Conservation (phyloP, 2,888 invertebrate genomes). For the Aricia artaxerxes region DNA sequence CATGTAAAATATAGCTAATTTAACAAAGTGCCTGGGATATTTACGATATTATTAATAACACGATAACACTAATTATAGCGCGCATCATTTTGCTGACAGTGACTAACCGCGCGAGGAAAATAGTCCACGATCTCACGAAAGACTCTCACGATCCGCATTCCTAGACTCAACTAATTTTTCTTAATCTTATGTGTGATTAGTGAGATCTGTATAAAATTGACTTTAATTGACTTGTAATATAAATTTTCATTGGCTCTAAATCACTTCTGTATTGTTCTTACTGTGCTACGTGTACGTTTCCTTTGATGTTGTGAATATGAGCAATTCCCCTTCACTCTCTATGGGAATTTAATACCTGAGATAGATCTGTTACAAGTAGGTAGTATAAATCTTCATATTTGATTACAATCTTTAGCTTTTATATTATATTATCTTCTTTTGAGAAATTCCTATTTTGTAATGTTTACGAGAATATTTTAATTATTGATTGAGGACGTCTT, state of each 20-base stretch:
- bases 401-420: neutral
- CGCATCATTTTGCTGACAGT: conserved; percentile 60
- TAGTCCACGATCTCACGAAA: conserved; percentile 64
- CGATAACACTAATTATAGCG: conserved; percentile 35
- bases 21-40: neutral
- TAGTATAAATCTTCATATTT: neutral
- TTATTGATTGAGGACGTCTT: neutral
- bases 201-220: neutral
- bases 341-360: neutral
- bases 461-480: too few relatives aligned
- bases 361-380: neutral
- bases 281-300: neutral
- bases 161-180: conserved; percentile 52
- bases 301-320: neutral
- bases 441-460: too few relatives aligned
- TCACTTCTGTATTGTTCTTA: neutral
- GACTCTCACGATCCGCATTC: conserved; percentile 76
- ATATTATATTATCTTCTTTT: too few relatives aligned
- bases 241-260: neutral
- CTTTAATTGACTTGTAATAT: neutral
- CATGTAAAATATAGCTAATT: neutral
- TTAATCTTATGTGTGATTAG: conserved; percentile 17
- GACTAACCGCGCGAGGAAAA: conserved; percentile 63
- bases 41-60: neutral
- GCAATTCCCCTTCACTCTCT: neutral